These are phyloP conservation scores for Monodelphis domestica DNA, from an alignment of 2,797 vertebrate genomes.

Conservation along the genomic window DNA sequence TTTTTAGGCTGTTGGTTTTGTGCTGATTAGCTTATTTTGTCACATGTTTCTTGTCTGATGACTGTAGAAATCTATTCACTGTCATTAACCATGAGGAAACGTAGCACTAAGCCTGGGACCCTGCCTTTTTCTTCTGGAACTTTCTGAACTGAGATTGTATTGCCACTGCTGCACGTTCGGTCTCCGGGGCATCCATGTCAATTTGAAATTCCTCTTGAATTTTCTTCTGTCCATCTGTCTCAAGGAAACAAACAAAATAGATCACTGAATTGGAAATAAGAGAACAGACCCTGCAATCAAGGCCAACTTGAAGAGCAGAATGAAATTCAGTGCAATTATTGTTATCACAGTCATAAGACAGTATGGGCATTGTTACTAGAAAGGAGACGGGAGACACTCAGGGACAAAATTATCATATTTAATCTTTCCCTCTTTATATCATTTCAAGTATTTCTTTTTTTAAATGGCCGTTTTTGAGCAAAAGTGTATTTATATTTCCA, in stretches of 20 bases:
- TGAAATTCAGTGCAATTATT: background rate
- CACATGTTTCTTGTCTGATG: constrained; percentile 78
- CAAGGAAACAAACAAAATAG: constrained; percentile 65
- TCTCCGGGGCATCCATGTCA: constrained; percentile 97
- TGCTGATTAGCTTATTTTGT: constrained; percentile 31
- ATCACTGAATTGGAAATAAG: background rate
- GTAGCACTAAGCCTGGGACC: constrained; percentile 92
- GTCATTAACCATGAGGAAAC: constrained; percentile 75
- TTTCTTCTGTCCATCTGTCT: constrained; percentile 92
- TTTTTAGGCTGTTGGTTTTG: too few relatives aligned
- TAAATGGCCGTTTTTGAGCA: fast-evolving
- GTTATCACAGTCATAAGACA: background rate
- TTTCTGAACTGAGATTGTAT: constrained; percentile 99
- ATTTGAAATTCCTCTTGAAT: constrained; percentile 97
- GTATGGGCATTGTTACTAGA: background rate
- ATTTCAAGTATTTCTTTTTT: background rate
- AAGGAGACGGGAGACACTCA: background rate
- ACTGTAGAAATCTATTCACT: constrained; percentile 73
- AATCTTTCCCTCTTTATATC: constrained; percentile 28
- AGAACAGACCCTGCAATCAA: background rate
- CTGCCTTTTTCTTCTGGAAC: constrained; percentile 98
- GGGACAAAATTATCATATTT: background rate
- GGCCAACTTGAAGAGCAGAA: background rate
- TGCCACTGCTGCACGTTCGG: constrained; percentile 95
- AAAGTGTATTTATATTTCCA: background rate